Conservation (phyloP, 2,888 invertebrate species). For the Acanthosepion esculentum region DNA sequence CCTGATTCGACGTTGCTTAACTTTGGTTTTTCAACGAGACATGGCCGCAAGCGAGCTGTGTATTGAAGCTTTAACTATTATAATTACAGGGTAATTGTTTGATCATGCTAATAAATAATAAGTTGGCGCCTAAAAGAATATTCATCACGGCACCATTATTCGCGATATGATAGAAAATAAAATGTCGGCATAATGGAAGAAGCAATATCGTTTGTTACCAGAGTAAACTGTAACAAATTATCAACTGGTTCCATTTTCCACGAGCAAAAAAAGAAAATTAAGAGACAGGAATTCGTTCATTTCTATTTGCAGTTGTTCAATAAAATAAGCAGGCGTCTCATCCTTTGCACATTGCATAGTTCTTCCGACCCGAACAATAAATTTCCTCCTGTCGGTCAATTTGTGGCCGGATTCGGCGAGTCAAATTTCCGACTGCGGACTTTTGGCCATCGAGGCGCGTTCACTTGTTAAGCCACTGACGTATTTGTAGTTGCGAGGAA, state of each 20-base stretch:
- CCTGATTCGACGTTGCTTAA: too few relatives aligned
- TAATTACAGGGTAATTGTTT: too few relatives aligned
- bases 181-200: not conserved
- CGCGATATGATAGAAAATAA: not conserved
- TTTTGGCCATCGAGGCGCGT: not conserved
- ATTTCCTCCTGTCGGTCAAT: constrained; percentile 12
- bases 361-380: constrained; percentile 33
- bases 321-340: not conserved
- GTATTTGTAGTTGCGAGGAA: not conserved
- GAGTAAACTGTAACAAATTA: not conserved
- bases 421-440: constrained; percentile 20
- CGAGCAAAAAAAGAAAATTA: not conserved
- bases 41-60: too few relatives aligned
- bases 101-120: too few relatives aligned
- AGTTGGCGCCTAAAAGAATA: too few relatives aligned
- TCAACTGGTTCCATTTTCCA: not conserved
- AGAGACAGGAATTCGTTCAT: not conserved
- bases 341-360: not conserved
- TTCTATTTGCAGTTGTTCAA: constrained; percentile 9
- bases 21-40: too few relatives aligned
- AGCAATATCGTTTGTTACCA: not conserved
- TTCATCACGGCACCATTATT: too few relatives aligned
- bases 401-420: constrained; percentile 18
- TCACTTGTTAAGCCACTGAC: not conserved
- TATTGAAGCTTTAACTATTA: too few relatives aligned